A percentile compares a stretch with the other conserved stretches of the same genome.
These are phyloP conservation scores for Synergus gifuensis DNA, from an alignment of 2,888 invertebrate species.

Conservation along the genomic window DNA sequence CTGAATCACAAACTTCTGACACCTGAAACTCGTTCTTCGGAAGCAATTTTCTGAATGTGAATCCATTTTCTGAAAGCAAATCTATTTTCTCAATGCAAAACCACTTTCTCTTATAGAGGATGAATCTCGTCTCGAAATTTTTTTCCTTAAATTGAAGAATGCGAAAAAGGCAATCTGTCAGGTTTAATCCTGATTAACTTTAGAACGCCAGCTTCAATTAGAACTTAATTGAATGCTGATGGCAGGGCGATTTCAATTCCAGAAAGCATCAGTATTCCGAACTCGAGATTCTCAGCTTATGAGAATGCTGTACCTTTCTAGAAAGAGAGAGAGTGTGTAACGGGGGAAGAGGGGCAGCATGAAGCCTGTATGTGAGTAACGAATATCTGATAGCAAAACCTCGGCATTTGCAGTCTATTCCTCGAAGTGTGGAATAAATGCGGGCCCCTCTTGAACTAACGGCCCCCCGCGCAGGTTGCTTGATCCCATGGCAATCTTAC, in stretches of 20 bases:
- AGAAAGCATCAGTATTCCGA: conserved; percentile 6
- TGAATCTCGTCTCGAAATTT: background rate
- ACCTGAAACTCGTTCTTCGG: background rate
- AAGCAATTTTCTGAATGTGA: background rate
- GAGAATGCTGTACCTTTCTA: background rate
- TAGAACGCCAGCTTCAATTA: background rate
- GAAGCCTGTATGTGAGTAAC: conserved; percentile 61
- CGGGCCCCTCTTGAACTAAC: conserved; percentile 61
- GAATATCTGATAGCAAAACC: conserved; percentile 69
- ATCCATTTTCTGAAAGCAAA: background rate
- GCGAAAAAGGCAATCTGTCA: background rate
- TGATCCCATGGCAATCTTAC: conserved; percentile 60
- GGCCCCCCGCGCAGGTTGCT: conserved; percentile 61
- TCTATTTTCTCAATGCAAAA: background rate
- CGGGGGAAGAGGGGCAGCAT: conserved; percentile 39
- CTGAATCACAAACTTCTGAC: too few relatives aligned
- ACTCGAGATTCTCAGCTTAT: background rate
- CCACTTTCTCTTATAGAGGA: background rate
- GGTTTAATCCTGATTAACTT: conserved; percentile 6
- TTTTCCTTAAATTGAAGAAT: background rate
- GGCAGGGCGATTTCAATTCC: conserved; percentile 6
- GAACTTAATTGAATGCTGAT: conserved; percentile 16
- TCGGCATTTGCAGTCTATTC: conserved; percentile 64
- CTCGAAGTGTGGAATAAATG: conserved; percentile 62
- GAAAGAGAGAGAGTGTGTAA: background rate